A percentile compares a stretch with the other conserved stretches of the same genome.
Evolutionary conservation across 92 coral and sea anemone genomes (phyloP).

Genomic region (Meandrina meandrites): DNA sequence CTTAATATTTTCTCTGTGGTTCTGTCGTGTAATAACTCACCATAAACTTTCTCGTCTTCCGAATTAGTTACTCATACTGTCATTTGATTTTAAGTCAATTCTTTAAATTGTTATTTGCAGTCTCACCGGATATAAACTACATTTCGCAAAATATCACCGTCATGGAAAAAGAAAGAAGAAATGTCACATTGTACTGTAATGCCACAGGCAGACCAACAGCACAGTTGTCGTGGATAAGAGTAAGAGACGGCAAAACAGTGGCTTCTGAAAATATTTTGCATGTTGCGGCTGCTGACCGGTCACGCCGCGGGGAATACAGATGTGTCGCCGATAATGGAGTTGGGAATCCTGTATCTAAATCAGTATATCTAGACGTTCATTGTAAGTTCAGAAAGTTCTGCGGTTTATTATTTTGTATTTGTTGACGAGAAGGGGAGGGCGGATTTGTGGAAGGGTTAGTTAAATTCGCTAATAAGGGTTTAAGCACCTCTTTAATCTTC

Average conservation of each 20-base stretch:
- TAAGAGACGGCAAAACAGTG: conserved; percentile 19
- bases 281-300: conserved; percentile 38
- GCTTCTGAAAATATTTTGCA: conserved; percentile 27
- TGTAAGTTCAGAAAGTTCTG: conserved; percentile 57
- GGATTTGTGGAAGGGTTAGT: not conserved
- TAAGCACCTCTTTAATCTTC: too few relatives aligned
- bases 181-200: conserved; percentile 57
- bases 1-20: not conserved
- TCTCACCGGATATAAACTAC: conserved; percentile 41
- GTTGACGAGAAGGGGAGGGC: not conserved
- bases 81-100: not conserved
- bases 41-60: not conserved
- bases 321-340: conserved; percentile 78
- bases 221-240: conserved; percentile 43
- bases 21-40: not conserved
- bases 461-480: too few relatives aligned
- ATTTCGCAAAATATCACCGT: conserved; percentile 49
- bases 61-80: not conserved
- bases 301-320: conserved; percentile 61
- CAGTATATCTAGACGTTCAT: conserved; percentile 49
- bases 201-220: conserved; percentile 74
- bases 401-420: not conserved
- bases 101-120: conserved; percentile 16
- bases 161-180: conserved; percentile 25
- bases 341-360: conserved; percentile 50